Percentiles rank a stretch among this genome's conserved stretches.
Conservation (phyloP, 2,888 invertebrate genomes). For the Lithophane ornitopus region DNA sequence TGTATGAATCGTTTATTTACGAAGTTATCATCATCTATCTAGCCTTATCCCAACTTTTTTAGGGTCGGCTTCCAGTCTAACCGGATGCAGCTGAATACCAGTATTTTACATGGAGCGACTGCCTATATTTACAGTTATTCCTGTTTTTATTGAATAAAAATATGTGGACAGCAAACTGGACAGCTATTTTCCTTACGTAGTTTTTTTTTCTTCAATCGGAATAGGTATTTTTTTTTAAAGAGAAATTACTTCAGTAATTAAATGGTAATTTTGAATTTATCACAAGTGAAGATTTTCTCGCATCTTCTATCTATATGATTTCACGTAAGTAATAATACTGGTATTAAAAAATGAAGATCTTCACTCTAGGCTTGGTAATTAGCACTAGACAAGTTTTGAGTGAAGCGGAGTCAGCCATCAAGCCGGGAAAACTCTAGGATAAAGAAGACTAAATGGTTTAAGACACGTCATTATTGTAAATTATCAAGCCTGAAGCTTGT, state of each 20-base stretch:
- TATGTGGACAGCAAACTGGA: not conserved
- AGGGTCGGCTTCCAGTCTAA: no score
- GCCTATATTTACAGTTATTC: not conserved
- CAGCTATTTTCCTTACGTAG: not conserved
- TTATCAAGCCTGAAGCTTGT: constrained; percentile 17
- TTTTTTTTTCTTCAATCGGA: not conserved
- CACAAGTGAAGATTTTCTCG: not conserved
- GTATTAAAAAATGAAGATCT: not conserved
- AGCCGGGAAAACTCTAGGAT: constrained; percentile 12
- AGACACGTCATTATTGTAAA: constrained; percentile 33
- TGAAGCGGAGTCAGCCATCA: constrained; percentile 1
- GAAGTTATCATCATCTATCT: no score
- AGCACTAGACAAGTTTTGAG: constrained; percentile 4
- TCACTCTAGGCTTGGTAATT: not conserved
- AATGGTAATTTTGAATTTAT: not conserved
- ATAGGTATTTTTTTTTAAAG: not conserved
- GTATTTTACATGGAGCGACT: no score
- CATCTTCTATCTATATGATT: not conserved
- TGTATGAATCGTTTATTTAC: not conserved
- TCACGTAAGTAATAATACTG: not conserved
- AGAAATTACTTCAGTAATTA: not conserved
- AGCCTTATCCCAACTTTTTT: no score
- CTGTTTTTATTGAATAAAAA: not conserved
- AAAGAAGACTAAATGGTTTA: constrained; percentile 21
- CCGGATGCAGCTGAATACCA: no score